These are phyloP conservation scores for Drosophila acutilabella DNA, from an alignment of 2,888 invertebrate genomes.

Conservation along the genomic window DNA sequence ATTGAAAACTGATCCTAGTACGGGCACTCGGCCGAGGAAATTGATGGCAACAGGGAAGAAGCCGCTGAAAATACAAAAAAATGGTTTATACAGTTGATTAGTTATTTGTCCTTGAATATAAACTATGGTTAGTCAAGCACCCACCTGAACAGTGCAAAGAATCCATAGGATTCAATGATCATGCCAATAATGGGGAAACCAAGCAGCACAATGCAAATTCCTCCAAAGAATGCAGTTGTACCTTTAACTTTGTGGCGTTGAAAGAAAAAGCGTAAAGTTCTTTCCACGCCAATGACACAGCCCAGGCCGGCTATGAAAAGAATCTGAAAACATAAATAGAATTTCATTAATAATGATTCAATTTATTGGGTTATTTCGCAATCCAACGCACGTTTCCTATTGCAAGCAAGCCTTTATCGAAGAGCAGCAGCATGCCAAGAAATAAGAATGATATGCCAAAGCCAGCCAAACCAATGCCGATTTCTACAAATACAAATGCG, in stretches of 20 bases:
- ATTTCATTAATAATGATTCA: background rate
- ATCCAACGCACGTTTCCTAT: constrained; percentile 97
- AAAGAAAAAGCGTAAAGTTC: constrained; percentile 99
- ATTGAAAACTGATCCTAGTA: constrained; percentile 94
- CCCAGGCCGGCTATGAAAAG: constrained; percentile 97
- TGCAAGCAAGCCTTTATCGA: constrained; percentile 98
- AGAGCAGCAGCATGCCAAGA: constrained; percentile 95
- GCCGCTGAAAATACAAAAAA: constrained; percentile 88
- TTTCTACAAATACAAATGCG: constrained; percentile 88
- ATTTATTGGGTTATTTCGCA: background rate
- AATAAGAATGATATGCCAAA: constrained; percentile 98
- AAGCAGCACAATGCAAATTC: constrained; percentile 95
- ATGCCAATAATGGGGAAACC: constrained; percentile 99
- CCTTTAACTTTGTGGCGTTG: constrained; percentile 98
- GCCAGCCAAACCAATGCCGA: constrained; percentile 98
- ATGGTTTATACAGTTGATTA: background rate
- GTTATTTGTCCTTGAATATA: background rate
- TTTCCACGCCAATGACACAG: constrained; percentile 97
- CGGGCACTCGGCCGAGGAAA: constrained; percentile 96
- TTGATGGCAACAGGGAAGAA: constrained; percentile 98
- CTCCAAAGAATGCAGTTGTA: constrained; percentile 95
- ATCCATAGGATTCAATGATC: constrained; percentile 98
- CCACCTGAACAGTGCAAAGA: constrained; percentile 93
- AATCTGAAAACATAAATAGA: constrained; percentile 88
- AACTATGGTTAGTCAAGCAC: constrained; percentile 20